These are phyloP conservation scores for Drosophila kohkoa DNA, from an alignment of 1,140 invertebrate genomes.

Conservation along the genomic window DNA sequence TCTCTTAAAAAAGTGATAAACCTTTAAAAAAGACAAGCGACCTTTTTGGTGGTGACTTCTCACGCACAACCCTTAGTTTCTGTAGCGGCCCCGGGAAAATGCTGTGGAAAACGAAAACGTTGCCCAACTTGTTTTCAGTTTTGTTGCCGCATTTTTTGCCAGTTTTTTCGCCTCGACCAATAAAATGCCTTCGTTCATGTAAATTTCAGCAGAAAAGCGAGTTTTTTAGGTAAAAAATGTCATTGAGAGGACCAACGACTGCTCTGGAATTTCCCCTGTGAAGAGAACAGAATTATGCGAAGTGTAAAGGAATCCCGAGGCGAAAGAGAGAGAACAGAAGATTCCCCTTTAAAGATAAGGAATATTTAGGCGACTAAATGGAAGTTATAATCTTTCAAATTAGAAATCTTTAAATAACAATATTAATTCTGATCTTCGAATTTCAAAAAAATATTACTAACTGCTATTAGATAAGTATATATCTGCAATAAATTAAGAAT, in stretches of 20 bases:
- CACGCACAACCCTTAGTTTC: slow-evolving; percentile 55
- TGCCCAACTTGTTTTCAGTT: slow-evolving; percentile 48
- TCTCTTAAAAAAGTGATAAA: slow-evolving; percentile 74
- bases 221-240: slow-evolving; percentile 81
- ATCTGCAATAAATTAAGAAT: no score
- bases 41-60: slow-evolving; percentile 33
- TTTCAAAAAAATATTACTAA: no score
- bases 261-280: slow-evolving; percentile 70
- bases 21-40: slow-evolving; percentile 52
- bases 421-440: no score
- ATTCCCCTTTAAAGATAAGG: neutral
- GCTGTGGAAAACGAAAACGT: slow-evolving; percentile 59
- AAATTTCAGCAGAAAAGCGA: slow-evolving; percentile 72
- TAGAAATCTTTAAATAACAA: no score
- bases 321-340: neutral
- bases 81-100: slow-evolving; percentile 59
- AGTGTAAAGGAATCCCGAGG: slow-evolving; percentile 47
- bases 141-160: slow-evolving; percentile 45
- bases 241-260: slow-evolving; percentile 34
- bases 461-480: no score
- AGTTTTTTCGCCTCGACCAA: slow-evolving; percentile 69
- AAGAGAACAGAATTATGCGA: slow-evolving; percentile 10
- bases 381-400: no score
- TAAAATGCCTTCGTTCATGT: slow-evolving; percentile 77
- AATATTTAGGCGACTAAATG: neutral